Evolutionary conservation across 2,888 invertebrate genomes (phyloP), one percentile per base, ranked within the genome.

Genomic region (Schizotus pectinicornis): DNA sequence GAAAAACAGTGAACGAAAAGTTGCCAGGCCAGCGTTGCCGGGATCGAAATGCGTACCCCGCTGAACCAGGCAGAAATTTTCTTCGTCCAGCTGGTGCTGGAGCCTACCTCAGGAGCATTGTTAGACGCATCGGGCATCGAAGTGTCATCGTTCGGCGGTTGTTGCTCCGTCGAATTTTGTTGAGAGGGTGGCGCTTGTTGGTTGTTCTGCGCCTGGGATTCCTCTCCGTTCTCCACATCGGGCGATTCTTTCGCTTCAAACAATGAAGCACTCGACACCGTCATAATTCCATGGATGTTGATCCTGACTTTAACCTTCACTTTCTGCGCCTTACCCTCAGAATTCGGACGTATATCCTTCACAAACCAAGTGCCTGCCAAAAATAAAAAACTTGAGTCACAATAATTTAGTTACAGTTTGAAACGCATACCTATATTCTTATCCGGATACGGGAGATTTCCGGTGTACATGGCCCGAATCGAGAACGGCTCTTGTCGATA

Each of bases 271-370:
- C 91, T 91, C 7, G 91, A 88, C 14, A 98, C 88, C 7, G 88
- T 86, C 74, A 99, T 89, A 60, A 98, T 89, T 47, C 99, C 98
- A 78, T 99, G 92, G 46, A 92, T 85, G 82, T 98, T 97, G 51
- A 99, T 86, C 69, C 97, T 87, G 5, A 95, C 94, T 83, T 98
- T 98, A 3, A 99, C 90, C 81, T 98, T 98, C 1, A 98, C 91
- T 80, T 96, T 98, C 63, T 94, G 91, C n/a, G 91, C 88, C 73
- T 95, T 95, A 31, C 96, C 96, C 62, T 93, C 93, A 0, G 91
- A 80, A 30, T 89, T 91, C 3, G 98, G 93, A 69, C 90, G 89
- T 3, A 98, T 87, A 74, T 94, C 92, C 72, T 88, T 88, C 59
- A 95, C 87, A 43, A 85, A 81, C 86, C 91, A 94, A 56, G 85